Percentiles rank a stretch among this genome's conserved stretches.
Conservation (phyloP, 2,888 invertebrate species). For the Malacosoma neustria region DNA sequence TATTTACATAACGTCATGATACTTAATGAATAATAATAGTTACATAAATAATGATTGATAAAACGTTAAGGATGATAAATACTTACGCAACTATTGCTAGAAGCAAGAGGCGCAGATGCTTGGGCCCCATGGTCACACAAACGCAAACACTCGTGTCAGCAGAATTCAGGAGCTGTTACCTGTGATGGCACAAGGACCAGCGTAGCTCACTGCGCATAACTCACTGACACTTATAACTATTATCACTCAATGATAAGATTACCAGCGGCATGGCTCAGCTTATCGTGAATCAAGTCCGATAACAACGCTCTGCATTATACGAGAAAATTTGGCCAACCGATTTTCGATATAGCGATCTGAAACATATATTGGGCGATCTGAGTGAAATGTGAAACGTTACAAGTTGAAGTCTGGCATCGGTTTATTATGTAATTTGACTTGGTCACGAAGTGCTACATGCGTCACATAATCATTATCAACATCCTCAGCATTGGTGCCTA, state of each 20-base stretch:
- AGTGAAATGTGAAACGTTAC: constrained; percentile 2
- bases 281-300: constrained; percentile 67
- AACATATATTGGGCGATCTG: constrained; percentile 12
- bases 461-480: background rate
- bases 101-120: constrained; percentile 38
- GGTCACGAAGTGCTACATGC: background rate
- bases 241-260: constrained; percentile 72
- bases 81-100: constrained; percentile 54
- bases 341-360: constrained; percentile 33
- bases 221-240: constrained; percentile 72
- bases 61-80: constrained; percentile 7
- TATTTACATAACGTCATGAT: background rate
- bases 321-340: constrained; percentile 39
- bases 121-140: constrained; percentile 46
- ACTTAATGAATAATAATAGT: background rate
- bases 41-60: background rate
- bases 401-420: background rate
- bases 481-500: background rate
- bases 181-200: constrained; percentile 48
- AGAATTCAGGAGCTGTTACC: constrained; percentile 45
- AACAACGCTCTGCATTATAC: constrained; percentile 51
- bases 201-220: constrained; percentile 54
- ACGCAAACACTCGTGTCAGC: constrained; percentile 33
- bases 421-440: background rate
- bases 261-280: constrained; percentile 57